Evolutionary conservation across 2,888 invertebrate species (phyloP).

Genomic region (Caenorhabditis zanzibari): DNA sequence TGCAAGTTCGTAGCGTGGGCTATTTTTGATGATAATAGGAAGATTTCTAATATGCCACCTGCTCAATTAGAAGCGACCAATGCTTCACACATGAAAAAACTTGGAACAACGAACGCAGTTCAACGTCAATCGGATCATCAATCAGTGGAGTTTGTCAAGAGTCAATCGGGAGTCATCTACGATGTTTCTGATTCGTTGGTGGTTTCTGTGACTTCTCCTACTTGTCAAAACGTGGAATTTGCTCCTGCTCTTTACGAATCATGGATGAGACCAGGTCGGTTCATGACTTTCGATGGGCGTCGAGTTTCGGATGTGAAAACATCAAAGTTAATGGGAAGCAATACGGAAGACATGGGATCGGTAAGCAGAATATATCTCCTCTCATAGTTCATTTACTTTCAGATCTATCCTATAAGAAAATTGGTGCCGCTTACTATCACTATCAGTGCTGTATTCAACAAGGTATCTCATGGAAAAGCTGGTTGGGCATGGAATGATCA

Average conservation of each 20-base stretch:
- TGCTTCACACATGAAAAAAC: constrained; percentile 24
- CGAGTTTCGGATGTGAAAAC: constrained; percentile 27
- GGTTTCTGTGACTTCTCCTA: constrained; percentile 33
- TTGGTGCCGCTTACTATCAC: neutral
- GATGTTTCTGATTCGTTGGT: constrained; percentile 3
- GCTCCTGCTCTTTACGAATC: constrained; percentile 12
- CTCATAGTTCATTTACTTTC: neutral
- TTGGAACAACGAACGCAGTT: constrained; percentile 20
- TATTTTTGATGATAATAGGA: constrained; percentile 21
- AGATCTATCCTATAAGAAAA: constrained; percentile 20
- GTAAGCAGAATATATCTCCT: constrained; percentile 3
- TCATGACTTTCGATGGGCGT: constrained; percentile 60
- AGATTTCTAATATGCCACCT: constrained; percentile 17
- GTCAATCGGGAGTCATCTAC: constrained; percentile 32
- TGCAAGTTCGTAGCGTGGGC: constrained; percentile 75
- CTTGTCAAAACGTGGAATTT: constrained; percentile 36
- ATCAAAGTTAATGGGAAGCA: constrained; percentile 32
- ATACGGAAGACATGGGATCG: constrained; percentile 31
- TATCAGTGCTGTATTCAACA: constrained; percentile 73
- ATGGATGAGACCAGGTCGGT: constrained; percentile 70
- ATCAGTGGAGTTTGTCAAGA: constrained; percentile 27
- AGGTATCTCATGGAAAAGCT: constrained; percentile 65
- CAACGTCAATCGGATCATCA: constrained; percentile 47
- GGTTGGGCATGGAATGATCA: constrained; percentile 80
- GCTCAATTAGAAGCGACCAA: neutral